Conservation (phyloP, 2,797 vertebrate genomes). For the Sternotherus odoratus region DNA sequence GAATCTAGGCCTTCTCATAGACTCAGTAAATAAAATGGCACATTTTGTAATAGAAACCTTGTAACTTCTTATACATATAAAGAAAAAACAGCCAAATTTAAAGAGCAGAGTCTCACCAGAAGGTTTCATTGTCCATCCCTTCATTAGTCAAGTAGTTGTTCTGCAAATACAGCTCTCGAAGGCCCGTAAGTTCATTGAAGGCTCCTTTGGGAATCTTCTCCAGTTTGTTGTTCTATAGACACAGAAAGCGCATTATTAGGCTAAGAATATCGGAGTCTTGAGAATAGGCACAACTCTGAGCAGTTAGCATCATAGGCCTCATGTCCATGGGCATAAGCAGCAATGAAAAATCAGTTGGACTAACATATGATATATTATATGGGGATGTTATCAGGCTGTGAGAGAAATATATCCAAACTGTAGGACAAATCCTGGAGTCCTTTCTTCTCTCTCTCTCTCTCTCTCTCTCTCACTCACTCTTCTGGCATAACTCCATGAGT, state of each 20-base stretch:
- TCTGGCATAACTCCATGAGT: neutral
- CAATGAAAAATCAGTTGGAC: neutral
- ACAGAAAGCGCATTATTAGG: constrained; percentile 31
- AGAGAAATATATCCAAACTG: neutral
- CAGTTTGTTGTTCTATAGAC: constrained; percentile 93
- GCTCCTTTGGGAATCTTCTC: constrained; percentile 93
- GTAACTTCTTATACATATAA: neutral
- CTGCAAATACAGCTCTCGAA: constrained; percentile 95
- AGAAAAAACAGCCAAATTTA: neutral
- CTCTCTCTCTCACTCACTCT: neutral
- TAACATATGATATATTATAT: neutral
- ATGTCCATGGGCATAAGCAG: neutral
- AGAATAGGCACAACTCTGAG: neutral
- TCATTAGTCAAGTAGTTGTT: constrained; percentile 94
- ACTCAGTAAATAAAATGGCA: neutral
- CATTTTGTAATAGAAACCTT: neutral
- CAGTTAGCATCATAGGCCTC: neutral
- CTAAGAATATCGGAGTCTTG: neutral
- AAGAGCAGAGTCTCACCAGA: constrained; percentile 86
- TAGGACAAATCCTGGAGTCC: neutral
- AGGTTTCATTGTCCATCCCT: constrained; percentile 94
- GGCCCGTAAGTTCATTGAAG: constrained; percentile 87
- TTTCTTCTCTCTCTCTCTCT: neutral
- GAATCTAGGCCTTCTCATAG: neutral
- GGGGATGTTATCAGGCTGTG: neutral